These are phyloP conservation scores for Rhizoglyphus robini DNA, from an alignment of 1,140 invertebrate genomes.

Conservation along the genomic window DNA sequence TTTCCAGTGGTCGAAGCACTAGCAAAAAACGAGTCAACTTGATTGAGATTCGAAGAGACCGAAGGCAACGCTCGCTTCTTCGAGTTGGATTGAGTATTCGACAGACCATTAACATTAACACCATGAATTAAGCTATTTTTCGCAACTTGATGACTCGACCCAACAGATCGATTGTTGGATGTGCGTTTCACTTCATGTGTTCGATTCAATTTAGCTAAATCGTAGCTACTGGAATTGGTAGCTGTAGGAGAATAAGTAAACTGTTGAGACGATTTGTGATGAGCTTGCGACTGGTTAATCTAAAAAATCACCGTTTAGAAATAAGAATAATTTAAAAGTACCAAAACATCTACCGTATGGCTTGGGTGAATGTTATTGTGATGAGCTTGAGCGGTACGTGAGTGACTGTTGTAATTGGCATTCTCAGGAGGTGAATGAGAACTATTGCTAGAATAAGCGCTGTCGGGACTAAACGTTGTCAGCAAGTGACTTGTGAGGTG, in stretches of 20 bases:
- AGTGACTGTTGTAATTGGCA: not conserved
- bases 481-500: not conserved
- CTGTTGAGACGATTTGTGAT: not conserved
- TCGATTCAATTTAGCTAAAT: too few relatives aligned
- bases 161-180: too few relatives aligned
- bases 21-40: too few relatives aligned
- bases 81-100: too few relatives aligned
- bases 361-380: not conserved
- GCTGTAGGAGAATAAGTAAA: not conserved
- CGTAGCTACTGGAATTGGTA: not conserved
- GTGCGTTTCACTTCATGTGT: too few relatives aligned
- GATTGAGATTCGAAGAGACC: too few relatives aligned
- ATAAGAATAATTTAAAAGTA: not conserved
- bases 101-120: too few relatives aligned
- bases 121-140: too few relatives aligned
- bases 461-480: conserved; percentile 5
- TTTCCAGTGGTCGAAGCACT: too few relatives aligned
- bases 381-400: not conserved
- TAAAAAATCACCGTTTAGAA: too few relatives aligned
- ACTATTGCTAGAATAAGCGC: conserved; percentile 11
- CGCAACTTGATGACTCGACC: too few relatives aligned
- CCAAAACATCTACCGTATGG: not conserved
- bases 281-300: not conserved
- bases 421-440: not conserved
- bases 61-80: too few relatives aligned